Percentiles rank a stretch among this genome's conserved stretches.
Conservation (phyloP, 2,888 invertebrate species). For the Phortica okadai region DNA sequence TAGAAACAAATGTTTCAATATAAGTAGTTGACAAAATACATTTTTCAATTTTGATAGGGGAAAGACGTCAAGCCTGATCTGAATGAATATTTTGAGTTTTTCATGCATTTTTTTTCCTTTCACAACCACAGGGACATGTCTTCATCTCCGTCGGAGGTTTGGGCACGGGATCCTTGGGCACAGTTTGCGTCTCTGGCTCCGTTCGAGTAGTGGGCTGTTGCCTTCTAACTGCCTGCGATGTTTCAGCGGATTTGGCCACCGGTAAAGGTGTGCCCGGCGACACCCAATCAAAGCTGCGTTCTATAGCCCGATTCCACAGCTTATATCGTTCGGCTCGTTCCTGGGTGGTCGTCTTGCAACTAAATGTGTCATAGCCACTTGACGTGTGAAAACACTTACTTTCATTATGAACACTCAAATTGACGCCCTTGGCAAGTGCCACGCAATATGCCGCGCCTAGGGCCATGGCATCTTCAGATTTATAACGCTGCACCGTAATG, state of each 20-base stretch:
- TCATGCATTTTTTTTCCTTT: not conserved
- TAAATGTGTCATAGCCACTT: slow-evolving; percentile 83
- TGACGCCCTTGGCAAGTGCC: slow-evolving; percentile 84
- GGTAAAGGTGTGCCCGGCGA: not conserved
- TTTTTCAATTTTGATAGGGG: too few species aligned
- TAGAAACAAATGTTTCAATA: too few species aligned
- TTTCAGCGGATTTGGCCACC: not conserved
- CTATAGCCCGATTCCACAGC: slow-evolving; percentile 96
- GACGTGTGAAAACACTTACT: slow-evolving; percentile 76
- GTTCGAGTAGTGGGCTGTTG: slow-evolving; percentile 78
- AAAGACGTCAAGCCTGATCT: too few species aligned
- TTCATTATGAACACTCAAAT: slow-evolving; percentile 81
- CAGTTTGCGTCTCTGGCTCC: slow-evolving; percentile 80
- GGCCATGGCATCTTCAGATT: slow-evolving; percentile 89
- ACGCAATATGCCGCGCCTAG: slow-evolving; percentile 95
- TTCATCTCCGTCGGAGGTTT: not conserved
- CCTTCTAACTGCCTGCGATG: slow-evolving; percentile 79
- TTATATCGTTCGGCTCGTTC: slow-evolving; percentile 89
- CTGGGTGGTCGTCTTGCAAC: slow-evolving; percentile 87
- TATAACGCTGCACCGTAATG: slow-evolving; percentile 90
- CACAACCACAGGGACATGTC: slow-evolving; percentile 78
- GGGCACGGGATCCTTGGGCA: not conserved
- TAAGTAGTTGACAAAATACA: too few species aligned
- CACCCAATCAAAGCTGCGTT: slow-evolving; percentile 92
- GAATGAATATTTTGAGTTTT: too few species aligned